A percentile compares a stretch with the other conserved stretches of the same genome.
Conservation (phyloP, 1,140 invertebrate species). For the Ceratina australensis region DNA sequence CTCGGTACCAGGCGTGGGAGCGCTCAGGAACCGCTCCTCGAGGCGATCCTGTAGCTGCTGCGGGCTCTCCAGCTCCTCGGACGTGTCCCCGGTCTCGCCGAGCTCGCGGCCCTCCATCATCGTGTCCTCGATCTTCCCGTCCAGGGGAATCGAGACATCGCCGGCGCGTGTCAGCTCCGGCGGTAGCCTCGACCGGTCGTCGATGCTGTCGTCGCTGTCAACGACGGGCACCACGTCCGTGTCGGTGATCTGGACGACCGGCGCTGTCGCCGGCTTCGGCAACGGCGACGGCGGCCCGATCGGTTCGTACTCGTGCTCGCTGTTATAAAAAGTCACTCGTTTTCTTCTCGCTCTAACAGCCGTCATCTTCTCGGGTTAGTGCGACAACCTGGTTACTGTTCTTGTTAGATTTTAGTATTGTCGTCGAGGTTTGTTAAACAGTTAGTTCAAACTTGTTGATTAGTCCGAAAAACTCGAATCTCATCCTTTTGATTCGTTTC, state of each 20-base stretch:
- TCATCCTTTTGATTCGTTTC: too few species aligned
- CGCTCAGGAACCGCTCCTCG: constrained; percentile 79
- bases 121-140: constrained; percentile 76
- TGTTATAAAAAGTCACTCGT: constrained; percentile 71
- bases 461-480: too few species aligned
- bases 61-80: constrained; percentile 72
- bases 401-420: too few species aligned
- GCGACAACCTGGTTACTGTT: background rate
- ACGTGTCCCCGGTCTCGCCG: constrained; percentile 70
- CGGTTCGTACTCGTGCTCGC: constrained; percentile 94
- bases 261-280: constrained; percentile 74
- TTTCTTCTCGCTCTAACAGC: constrained; percentile 31
- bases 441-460: too few species aligned
- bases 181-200: constrained; percentile 69
- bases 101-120: constrained; percentile 76
- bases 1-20: constrained; percentile 79
- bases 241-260: constrained; percentile 76
- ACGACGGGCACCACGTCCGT: constrained; percentile 77
- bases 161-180: constrained; percentile 73
- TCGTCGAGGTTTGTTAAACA: too few species aligned
- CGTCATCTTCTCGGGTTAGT: background rate
- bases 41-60: constrained; percentile 80
- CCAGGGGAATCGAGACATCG: constrained; percentile 75
- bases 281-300: constrained; percentile 78
- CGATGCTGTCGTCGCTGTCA: constrained; percentile 78